Evolutionary conservation across 64 coral and sea anemone genomes (phyloP).

Genomic region (Montipora sp.): DNA sequence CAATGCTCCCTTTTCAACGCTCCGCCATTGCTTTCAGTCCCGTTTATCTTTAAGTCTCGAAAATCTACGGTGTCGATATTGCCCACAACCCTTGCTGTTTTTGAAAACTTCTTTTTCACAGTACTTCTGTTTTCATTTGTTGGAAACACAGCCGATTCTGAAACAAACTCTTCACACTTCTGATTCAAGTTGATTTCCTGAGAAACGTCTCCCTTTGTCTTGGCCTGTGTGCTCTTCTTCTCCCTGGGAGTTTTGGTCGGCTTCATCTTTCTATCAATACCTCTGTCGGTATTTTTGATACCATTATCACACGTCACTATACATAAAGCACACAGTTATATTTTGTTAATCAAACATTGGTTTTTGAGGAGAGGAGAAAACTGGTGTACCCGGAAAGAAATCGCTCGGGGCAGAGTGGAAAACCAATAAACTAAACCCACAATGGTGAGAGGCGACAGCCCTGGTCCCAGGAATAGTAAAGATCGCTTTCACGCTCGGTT

Average conservation of each 20-base stretch:
- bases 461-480: too few relatives aligned
- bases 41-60: neutral
- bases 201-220: neutral
- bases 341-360: too few relatives aligned
- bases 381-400: too few relatives aligned
- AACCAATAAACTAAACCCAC: too few relatives aligned
- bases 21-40: neutral
- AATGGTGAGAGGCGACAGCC: neutral
- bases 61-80: neutral
- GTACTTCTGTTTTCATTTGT: neutral
- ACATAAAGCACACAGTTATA: neutral
- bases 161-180: neutral
- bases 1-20: neutral
- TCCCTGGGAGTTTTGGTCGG: neutral
- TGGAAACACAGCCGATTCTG: neutral
- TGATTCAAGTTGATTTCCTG: neutral
- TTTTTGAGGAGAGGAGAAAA: too few relatives aligned
- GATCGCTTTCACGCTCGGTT: too few relatives aligned
- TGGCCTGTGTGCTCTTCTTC: conserved; percentile 10
- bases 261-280: neutral
- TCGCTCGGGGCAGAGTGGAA: too few relatives aligned
- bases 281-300: neutral
- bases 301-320: neutral
- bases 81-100: neutral
- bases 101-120: conserved; percentile 16